phyloP scores from a whole-genome alignment of 2,797 vertebrate genomes.

The Miichthys miiuy region DNA sequence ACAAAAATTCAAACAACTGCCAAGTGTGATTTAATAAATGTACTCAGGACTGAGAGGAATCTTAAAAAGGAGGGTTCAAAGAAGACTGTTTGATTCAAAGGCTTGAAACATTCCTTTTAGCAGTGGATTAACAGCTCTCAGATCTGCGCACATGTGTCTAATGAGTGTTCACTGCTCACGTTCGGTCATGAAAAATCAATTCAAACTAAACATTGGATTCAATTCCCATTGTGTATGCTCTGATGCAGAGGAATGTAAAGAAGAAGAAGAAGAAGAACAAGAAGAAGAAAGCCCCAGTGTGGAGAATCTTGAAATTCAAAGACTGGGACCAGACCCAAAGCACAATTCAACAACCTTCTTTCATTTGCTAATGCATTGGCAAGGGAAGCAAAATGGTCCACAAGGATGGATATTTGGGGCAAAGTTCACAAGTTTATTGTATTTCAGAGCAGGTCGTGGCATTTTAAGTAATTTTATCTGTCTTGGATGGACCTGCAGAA shows the following conservation, averaged over 20 bases:
- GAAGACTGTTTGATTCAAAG: constrained; percentile 43
- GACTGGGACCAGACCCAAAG: constrained; percentile 51
- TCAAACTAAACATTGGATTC: constrained; percentile 43
- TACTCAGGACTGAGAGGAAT: constrained; percentile 34
- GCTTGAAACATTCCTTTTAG: constrained; percentile 48
- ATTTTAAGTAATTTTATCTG: constrained; percentile 64
- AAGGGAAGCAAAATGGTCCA: constrained; percentile 29
- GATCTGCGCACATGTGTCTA: constrained; percentile 53
- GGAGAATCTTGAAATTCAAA: constrained; percentile 47
- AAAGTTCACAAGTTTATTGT: constrained; percentile 69
- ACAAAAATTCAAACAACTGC: constrained; percentile 36
- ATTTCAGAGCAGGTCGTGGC: constrained; percentile 41
- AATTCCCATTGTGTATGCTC: constrained; percentile 32
- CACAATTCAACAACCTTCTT: constrained; percentile 48
- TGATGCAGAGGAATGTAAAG: constrained; percentile 2
- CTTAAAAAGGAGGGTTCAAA: constrained; percentile 29
- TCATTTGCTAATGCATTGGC: constrained; percentile 53
- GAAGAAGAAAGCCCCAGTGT: background rate
- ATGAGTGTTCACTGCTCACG: constrained; percentile 52
- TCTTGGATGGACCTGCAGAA: constrained; percentile 28
- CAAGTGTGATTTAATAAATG: constrained; percentile 44
- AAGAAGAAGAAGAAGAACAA: constrained; percentile 14
- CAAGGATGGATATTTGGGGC: constrained; percentile 41
- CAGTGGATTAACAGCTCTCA: constrained; percentile 58
- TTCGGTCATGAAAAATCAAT: constrained; percentile 64